A percentile compares a stretch with the other conserved stretches of the same genome.
Evolutionary conservation across 2,113 vertebrate genomes (phyloP).

Genomic region (Pyrgilauda ruficollis): DNA sequence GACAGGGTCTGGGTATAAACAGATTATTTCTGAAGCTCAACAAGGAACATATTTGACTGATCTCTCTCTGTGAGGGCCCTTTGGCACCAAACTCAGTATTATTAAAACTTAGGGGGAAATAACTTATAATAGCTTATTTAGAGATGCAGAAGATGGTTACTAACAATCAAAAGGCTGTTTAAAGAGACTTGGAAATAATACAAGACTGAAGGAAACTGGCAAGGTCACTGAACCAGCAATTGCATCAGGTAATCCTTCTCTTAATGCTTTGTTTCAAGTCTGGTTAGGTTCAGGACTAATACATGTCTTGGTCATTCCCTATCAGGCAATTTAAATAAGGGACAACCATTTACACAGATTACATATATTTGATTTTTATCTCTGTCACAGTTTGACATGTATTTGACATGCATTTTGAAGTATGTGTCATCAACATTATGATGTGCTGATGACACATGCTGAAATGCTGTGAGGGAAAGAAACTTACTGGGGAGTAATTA

Average conservation of each 20-base stretch:
- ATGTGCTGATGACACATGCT: background rate
- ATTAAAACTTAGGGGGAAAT: background rate
- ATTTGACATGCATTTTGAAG: background rate
- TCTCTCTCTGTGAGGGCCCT: background rate
- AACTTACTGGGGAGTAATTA: background rate
- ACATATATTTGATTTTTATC: background rate
- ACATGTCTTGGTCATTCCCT: rapidly evolving
- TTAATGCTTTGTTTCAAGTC: background rate
- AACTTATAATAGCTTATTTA: background rate
- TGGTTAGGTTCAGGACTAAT: background rate
- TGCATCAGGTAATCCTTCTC: background rate
- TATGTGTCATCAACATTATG: background rate
- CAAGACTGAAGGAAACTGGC: background rate
- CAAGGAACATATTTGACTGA: background rate
- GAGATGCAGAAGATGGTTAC: background rate
- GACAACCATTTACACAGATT: background rate
- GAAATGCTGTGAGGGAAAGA: background rate
- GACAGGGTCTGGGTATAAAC: background rate
- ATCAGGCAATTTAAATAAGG: background rate
- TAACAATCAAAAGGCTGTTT: background rate
- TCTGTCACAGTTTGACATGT: background rate
- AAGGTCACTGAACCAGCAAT: background rate
- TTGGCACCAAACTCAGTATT: background rate
- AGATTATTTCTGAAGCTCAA: background rate
- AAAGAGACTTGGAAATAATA: background rate